Evolutionary conservation across 1,140 invertebrate species (phyloP), one percentile per base, ranked within the genome.

Genomic region (Drosophila ercepeae): DNA sequence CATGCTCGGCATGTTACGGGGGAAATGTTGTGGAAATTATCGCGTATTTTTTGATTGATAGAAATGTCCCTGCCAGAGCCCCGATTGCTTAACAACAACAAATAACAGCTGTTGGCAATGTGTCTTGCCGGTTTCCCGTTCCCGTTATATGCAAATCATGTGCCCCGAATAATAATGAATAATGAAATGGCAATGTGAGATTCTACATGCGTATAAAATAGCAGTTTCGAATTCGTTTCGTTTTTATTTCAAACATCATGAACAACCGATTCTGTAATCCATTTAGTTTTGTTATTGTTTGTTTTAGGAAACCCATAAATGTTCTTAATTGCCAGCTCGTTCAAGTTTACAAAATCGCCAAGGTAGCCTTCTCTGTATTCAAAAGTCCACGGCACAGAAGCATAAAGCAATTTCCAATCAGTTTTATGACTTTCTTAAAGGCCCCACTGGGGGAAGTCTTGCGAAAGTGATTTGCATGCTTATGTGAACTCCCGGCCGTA

Each of bases 1-100:
- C 82, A 84, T 84, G 81, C 81, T 50, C 61, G 75, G 59, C 81
- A 79, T 39, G 70, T 72, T 79, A 86, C 55, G 61, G 81, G 59
- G 60, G 74, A 88, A 69, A 73, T 45, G 54, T 64, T 27, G 19
- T 72, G 81, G 75, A 73, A 86, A 81, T 77, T 61, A 86, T 39
- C 73, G 36, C 52, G 42, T 42, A 67, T 27, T 19, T 73, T 42
- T 79, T 54, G 46, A 74, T 54, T 84, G 44, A 79, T 55, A 55
- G 52, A 59, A 58, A 44, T 57, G 23, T 59, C 48, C 48, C 63
- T 70, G 18, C 18, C 4, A 1, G 45, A 48, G 21, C 14, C 48
- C 27, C 8, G 27, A 29, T 29, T 6, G 9, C 13, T 11, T 51
- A 73, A 59, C 16, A 36, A 48, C 49, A 39, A 29, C 52, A 53